Base-by-base conservation (phyloP, 2,888 invertebrate species). In the Lithophane ornitopus region DNA sequence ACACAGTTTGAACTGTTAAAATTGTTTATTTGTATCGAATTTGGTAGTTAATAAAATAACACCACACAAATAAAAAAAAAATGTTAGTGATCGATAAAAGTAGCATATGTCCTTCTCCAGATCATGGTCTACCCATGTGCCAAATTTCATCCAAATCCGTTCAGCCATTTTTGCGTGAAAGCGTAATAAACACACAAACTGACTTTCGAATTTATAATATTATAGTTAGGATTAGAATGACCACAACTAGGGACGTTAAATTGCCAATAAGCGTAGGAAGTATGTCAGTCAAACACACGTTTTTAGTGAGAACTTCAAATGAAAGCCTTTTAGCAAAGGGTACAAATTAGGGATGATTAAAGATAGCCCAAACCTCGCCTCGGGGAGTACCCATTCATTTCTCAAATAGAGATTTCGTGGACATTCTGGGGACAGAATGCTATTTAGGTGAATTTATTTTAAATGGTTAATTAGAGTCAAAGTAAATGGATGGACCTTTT, bases 271-370 rank as follows among this genome's bases (percentile, higher is more conserved):
- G 19, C n/a, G 11, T 28, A 75, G 75, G 75, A 75, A 39, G 69
- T 77, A 26, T 9, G 26, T 19, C 16, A 34, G 14, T 22, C 26
- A 22, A 26, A 72, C 67, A 67, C n/a, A 49, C 14, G 26, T 56
- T 66, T 70, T 14, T 44, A 28, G 46, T 56, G 34, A 26, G 22
- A 59, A 74, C 26, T 66, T 74, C n/a, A 80, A 74, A 69, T 41
- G 16, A 39, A 67, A 74, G 44, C 26, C 70, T 68, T 70, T 68
- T 71, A 9, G 54, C 3, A 65, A 69, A 69, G 71, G 59, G 63
- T 69, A 59, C 39, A 69, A 80, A 81, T 81, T 81, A 81, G 46
- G 76, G 34, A 59, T 71, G 65, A 71, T 80, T 71, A 71, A 76
- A 81, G 46, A 76, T 81, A 71, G 70, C 46, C 70, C 63, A 19